phyloP scores from a whole-genome alignment of 2,113 vertebrate genomes.

The Sinosuthora webbiana region DNA sequence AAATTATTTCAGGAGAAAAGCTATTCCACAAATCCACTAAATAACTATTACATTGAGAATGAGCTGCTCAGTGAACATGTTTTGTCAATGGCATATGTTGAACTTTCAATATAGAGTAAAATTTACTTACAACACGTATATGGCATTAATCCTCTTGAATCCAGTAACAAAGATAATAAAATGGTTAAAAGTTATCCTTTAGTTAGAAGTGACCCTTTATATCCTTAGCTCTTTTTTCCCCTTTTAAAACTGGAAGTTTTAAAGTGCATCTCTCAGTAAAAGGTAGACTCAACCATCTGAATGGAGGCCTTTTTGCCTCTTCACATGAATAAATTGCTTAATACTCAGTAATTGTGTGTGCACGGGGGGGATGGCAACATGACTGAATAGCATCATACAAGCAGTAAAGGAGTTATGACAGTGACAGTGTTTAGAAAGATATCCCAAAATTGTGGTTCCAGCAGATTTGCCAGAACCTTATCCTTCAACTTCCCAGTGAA shows the following conservation, averaged over 20 bases:
- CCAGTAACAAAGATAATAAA: background rate
- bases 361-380: background rate
- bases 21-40: background rate
- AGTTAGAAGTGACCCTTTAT: background rate
- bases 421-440: background rate
- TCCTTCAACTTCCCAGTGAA: background rate
- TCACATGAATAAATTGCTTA: background rate
- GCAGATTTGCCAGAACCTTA: background rate
- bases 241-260: background rate
- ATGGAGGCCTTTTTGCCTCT: background rate
- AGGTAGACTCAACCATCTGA: background rate
- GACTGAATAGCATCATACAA: background rate
- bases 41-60: background rate
- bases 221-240: background rate
- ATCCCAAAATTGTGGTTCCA: background rate
- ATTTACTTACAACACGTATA: background rate
- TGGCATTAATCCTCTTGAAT: background rate
- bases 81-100: background rate
- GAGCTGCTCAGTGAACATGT: background rate
- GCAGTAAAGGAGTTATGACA: background rate
- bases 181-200: background rate
- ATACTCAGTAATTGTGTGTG: background rate
- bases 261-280: background rate
- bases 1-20: background rate
- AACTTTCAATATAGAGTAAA: background rate